Base-by-base conservation (phyloP, 2,888 invertebrate genomes). In the Adineta ricciae region DNA sequence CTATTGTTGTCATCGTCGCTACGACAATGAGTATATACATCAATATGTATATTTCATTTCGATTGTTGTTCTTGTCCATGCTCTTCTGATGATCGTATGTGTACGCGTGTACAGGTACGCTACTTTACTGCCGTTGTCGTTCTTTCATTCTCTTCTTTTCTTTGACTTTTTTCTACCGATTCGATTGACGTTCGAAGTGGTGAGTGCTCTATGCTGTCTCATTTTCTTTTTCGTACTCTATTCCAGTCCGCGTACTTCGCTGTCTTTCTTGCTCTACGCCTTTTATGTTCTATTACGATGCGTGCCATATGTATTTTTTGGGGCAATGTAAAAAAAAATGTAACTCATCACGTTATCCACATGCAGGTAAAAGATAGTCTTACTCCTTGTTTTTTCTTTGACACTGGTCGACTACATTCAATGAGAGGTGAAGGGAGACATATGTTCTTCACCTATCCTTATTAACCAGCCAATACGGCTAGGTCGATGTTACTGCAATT, bases 401-500 rank as follows among this genome's bases (percentile, higher is more conserved):
- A n/a, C 32, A 27, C 64, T 14, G 32, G 19, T 32, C 14, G 19
- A 16, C 19, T 19, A 19, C 32, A 64, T 19, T 64, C 16, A 32
- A 7, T 52, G 21, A 64, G 3, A 32, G 5, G 27, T 32, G 14
- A 27, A 64, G 16, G 16, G 32, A 16, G n/a, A 14, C n/a, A n/a
- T n/a, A n/a, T n/a, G n/a, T n/a, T n/a, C n/a, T n/a, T n/a, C n/a
- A n/a, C n/a, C n/a, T n/a, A n/a, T n/a, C n/a, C n/a, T n/a, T n/a
- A n/a, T n/a, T n/a, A 41, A 78, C 11, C n/a, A 41, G 41, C 14
- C 78, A 41, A 78, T 78, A n/a, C n/a, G 78, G 41, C n/a, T 41
- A 78, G 78, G 78, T 78, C 78, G 78, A 32, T 78, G 78, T 78
- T 41, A 24, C 41, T 38, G 78, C 78, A 78, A 78, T 78, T 38